A percentile compares a stretch with the other conserved stretches of the same genome.
Evolutionary conservation across 2,797 vertebrate genomes (phyloP).

Genomic region (Eutrigla gurnardus): DNA sequence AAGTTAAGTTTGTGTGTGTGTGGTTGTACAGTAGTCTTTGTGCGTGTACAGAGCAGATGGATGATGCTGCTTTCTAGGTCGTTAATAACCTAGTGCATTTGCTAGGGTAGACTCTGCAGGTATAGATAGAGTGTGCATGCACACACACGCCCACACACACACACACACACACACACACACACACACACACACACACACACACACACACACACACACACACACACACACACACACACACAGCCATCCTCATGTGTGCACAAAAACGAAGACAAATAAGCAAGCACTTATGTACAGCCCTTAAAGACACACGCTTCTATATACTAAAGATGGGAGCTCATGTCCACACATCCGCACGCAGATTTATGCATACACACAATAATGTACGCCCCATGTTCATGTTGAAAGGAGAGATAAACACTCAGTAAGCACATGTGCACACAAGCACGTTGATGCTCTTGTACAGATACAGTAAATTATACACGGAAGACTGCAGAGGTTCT

Average conservation of each 20-base stretch:
- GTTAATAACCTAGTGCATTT: constrained; percentile 62
- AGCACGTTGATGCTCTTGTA: constrained; percentile 4
- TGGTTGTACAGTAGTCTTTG: constrained; percentile 9
- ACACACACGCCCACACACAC: constrained; percentile 7
- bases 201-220: constrained; percentile 4
- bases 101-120: constrained; percentile 33
- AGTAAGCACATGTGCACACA: constrained; percentile 2
- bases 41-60: constrained; percentile 56
- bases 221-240: not conserved
- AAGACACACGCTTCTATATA: not conserved
- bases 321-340: not conserved
- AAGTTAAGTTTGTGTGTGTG: constrained; percentile 17
- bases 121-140: constrained; percentile 15
- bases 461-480: constrained; percentile 48
- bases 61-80: constrained; percentile 54
- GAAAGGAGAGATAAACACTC: constrained; percentile 7
- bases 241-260: not conserved
- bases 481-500: constrained; percentile 42
- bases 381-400: constrained; percentile 2
- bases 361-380: not conserved
- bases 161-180: constrained; percentile 5
- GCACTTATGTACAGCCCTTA: not conserved
- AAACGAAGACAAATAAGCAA: not conserved
- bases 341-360: not conserved
- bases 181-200: not conserved